Evolutionary conservation across 2,113 vertebrate genomes (phyloP).

Genomic region (Heteronetta atricapilla): DNA sequence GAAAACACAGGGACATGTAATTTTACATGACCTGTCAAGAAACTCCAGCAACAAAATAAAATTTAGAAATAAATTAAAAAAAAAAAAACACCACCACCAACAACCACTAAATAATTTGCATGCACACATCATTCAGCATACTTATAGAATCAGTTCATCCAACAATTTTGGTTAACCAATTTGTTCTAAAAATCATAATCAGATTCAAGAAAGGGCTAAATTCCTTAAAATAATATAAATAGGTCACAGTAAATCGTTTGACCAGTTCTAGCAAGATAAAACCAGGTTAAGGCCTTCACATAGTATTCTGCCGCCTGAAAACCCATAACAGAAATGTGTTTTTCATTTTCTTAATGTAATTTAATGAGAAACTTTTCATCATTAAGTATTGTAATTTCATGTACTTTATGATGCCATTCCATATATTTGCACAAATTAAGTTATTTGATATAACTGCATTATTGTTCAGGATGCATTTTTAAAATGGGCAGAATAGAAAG

Average conservation of each 20-base stretch:
- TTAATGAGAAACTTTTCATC: slow-evolving; percentile 69
- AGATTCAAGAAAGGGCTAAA: slow-evolving; percentile 7
- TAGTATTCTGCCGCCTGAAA: slow-evolving; percentile 56
- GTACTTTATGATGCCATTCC: slow-evolving; percentile 67
- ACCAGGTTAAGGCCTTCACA: slow-evolving; percentile 39
- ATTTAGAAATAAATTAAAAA: neutral
- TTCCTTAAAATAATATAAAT: slow-evolving; percentile 55
- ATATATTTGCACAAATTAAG: slow-evolving; percentile 64
- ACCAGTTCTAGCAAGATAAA: slow-evolving; percentile 40
- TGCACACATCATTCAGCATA: neutral
- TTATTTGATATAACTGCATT: slow-evolving; percentile 63
- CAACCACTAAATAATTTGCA: neutral
- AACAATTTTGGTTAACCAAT: neutral
- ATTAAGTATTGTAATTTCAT: slow-evolving; percentile 66
- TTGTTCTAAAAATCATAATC: neutral
- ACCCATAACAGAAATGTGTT: slow-evolving; percentile 61
- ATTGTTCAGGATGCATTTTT: slow-evolving; percentile 69
- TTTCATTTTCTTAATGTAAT: slow-evolving; percentile 72
- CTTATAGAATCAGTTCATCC: neutral
- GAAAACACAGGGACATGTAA: neutral
- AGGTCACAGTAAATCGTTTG: slow-evolving; percentile 5
- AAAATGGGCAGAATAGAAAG: slow-evolving; percentile 62
- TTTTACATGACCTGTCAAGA: neutral
- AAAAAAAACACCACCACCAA: neutral
- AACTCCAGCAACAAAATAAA: neutral